These are phyloP conservation scores for Bombus difficillimus DNA, from an alignment of 1,140 invertebrate genomes.

Conservation along the genomic window DNA sequence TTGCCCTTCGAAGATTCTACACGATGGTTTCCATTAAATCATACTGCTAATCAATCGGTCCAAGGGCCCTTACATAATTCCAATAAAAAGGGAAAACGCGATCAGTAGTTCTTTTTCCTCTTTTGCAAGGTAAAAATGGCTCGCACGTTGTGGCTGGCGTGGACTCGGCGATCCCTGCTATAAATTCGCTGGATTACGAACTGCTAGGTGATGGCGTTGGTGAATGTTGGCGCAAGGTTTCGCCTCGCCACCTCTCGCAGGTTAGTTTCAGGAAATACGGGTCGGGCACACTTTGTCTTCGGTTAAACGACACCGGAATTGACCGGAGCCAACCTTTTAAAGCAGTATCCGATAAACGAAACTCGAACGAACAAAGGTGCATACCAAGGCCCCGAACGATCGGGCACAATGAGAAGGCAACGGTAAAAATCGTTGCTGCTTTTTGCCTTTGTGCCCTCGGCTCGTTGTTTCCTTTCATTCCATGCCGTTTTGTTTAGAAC, in stretches of 20 bases:
- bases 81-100: neutral
- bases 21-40: neutral
- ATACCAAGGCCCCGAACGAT: slow-evolving; percentile 31
- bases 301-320: slow-evolving; percentile 55
- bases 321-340: slow-evolving; percentile 50
- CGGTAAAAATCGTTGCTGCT: slow-evolving; percentile 29
- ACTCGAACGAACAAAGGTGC: slow-evolving; percentile 24
- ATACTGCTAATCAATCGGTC: neutral
- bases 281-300: slow-evolving; percentile 39
- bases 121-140: slow-evolving; percentile 38
- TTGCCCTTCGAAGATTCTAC: neutral
- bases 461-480: neutral
- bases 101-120: neutral
- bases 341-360: slow-evolving; percentile 53
- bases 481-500: neutral
- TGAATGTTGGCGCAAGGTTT: slow-evolving; percentile 31
- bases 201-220: slow-evolving; percentile 26
- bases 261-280: slow-evolving; percentile 36
- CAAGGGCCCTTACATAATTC: neutral
- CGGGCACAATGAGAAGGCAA: slow-evolving; percentile 24
- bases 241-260: neutral
- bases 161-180: slow-evolving; percentile 47
- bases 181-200: slow-evolving; percentile 60
- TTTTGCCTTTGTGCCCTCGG: neutral
- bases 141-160: neutral